Base-by-base conservation (phyloP, 2,113 vertebrate genomes). In the Erythrocercus mccallii region DNA sequence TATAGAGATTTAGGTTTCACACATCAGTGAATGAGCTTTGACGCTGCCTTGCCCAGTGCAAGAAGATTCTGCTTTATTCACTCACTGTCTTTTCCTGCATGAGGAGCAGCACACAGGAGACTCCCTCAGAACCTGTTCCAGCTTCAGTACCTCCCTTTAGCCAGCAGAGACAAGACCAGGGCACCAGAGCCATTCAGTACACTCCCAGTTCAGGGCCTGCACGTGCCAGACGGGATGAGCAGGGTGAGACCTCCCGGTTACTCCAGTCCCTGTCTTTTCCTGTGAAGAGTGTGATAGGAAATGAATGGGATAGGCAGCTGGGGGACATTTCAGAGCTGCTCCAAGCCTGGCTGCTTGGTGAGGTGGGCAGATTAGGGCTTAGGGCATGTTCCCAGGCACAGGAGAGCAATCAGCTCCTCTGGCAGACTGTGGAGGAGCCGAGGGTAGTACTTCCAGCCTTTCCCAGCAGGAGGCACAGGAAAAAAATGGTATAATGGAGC, bases 381-480 rank as follows among this genome's bases (percentile, higher is more conserved):
- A 72, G 12, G 40, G 33, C 17, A 42, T 37, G 38, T 42, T 87
- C 17, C 16, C 0, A 9, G 56, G 44, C 11, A 9, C 1, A 68
- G 47, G 30, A 79, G 45, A 69, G 27, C 56, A 88, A 57, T 15
- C 15, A 61, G 68, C 35, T 66, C 40, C 20, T 91, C 42, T 64
- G 70, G 50, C 3, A 7, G 48, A 19, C 37, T 76, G 37, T 22
- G 28, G 40, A 85, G 48, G 15, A 81, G 62, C 42, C 25, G 40
- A 64, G 30, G 62, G 53, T 81, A 78, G 80, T 88, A 84, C 51
- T 96, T 87, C 95, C 92, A 94, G 77, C 20, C 61, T 91, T 89
- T 90, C 86, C 93, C 96, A 91, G 91, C 88, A 95, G 97, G 96
- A 96, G 94, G 92, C 87, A 96, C 44, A 85, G 42, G 48, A 30